Evolutionary conservation across 2,888 invertebrate genomes (phyloP).

Genomic region (Lepidonotus clava): DNA sequence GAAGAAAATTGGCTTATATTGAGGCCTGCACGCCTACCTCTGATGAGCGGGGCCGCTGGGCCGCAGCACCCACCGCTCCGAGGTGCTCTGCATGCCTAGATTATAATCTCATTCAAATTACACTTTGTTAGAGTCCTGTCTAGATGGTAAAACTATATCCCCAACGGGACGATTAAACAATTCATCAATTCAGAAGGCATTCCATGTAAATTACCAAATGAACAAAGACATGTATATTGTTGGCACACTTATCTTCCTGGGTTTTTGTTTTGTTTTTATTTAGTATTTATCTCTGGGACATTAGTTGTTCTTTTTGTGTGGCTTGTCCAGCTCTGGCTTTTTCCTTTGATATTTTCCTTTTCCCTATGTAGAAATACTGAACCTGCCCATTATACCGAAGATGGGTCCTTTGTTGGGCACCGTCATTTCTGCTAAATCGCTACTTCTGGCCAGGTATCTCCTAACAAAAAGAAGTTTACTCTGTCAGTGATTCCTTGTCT

Average conservation of each 20-base stretch:
- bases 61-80: too few relatives aligned
- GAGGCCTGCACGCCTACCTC: too few relatives aligned
- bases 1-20: too few relatives aligned
- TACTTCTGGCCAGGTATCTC: neutral
- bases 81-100: neutral
- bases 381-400: neutral
- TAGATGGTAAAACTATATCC: neutral
- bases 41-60: too few relatives aligned
- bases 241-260: neutral
- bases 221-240: conserved; percentile 33
- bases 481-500: neutral
- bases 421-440: neutral
- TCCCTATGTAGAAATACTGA: neutral
- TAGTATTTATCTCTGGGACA: neutral
- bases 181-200: conserved; percentile 17
- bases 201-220: conserved; percentile 22
- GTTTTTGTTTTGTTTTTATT: neutral
- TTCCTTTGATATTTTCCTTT: neutral
- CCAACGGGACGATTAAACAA: neutral
- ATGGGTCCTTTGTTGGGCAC: neutral
- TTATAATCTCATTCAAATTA: neutral
- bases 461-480: neutral
- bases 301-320: conserved; percentile 17
- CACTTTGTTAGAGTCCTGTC: conserved; percentile 17
- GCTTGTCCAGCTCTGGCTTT: neutral